Evolutionary conservation across 64 coral and sea anemone species (phyloP), one percentile per base, ranked within the genome.

Genomic region (Actinia equina): DNA sequence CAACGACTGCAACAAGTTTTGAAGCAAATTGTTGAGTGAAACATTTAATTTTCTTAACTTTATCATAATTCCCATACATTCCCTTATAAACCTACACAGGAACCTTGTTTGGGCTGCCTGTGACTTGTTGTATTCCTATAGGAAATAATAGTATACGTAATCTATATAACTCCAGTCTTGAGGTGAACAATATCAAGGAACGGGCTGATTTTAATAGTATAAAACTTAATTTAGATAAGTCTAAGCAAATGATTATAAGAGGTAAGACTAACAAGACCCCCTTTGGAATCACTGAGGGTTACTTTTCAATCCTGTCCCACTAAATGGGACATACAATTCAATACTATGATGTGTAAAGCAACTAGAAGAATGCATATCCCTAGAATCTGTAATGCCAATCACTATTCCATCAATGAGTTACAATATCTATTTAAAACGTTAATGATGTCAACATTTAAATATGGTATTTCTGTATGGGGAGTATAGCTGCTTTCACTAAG

Each of bases 251-350:
- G 64, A 11, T 70, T 23, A 70, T 70, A 70, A 23, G 64, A 11
- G 7, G 19, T 26, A 70, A 70, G 22, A 20, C 64, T 25, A 70
- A 70, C n/a, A 70, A 70, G 22, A 25, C 19, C 64, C 19, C 64
- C 18, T 23, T 70, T 70, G 22, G n/a, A 70, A 23, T 70, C n/a
- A 70, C 64, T 70, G 2, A 20, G 64, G 64, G n/a, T 70, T 23
- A 70, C 64, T 26, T 70, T 70, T 70, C 64, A 22, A 25, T 22
- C 20, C 2, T 70, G 64, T 70, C 64, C 64, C 22, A 70, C 44
- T 83, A 85, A 85, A 13, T 85, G 11, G 55, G 83, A 61, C 56
- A 43, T 85, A 43, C 57, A 85, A 53, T 85, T 85, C 60, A 54
- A 62, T 18, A 85, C 58, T 62, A 57, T 43, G 45, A 85, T 85